Evolutionary conservation across 1,140 invertebrate species (phyloP).

Genomic region (Diachasmimorpha longicaudata): DNA sequence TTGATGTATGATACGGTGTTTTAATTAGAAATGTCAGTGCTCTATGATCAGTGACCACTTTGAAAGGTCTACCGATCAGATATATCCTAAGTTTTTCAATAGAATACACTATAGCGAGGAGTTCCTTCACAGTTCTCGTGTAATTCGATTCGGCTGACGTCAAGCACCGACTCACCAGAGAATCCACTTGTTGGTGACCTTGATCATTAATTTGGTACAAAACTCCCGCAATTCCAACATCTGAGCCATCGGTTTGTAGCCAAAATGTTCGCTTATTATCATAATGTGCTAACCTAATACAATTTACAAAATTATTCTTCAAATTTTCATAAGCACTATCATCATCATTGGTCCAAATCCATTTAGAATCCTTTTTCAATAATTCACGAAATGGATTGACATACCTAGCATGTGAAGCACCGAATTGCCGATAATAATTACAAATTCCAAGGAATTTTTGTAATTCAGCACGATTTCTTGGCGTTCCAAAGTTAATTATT

Average conservation of each 20-base stretch:
- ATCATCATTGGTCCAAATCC: neutral
- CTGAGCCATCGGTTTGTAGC: neutral
- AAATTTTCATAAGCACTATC: neutral
- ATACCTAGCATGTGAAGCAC: too few species aligned
- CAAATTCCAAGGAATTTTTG: too few species aligned
- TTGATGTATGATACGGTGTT: neutral
- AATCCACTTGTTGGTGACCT: neutral
- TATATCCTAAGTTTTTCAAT: neutral
- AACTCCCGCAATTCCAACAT: neutral
- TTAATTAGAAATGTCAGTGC: neutral
- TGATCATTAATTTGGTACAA: neutral
- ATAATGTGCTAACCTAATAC: neutral
- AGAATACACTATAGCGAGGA: constrained; percentile 7
- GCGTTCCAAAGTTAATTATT: too few species aligned
- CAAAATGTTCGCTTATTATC: neutral
- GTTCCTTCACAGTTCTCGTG: constrained; percentile 20
- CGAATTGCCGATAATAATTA: too few species aligned
- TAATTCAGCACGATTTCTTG: too few species aligned
- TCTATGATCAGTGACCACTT: constrained; percentile 13
- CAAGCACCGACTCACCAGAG: neutral
- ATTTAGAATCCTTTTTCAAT: neutral
- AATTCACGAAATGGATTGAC: too few species aligned
- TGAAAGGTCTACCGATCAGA: neutral
- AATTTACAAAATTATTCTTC: neutral
- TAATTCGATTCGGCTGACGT: neutral